Base-by-base conservation (phyloP, 2,113 vertebrate genomes). In the Erythrocercus mccallii region DNA sequence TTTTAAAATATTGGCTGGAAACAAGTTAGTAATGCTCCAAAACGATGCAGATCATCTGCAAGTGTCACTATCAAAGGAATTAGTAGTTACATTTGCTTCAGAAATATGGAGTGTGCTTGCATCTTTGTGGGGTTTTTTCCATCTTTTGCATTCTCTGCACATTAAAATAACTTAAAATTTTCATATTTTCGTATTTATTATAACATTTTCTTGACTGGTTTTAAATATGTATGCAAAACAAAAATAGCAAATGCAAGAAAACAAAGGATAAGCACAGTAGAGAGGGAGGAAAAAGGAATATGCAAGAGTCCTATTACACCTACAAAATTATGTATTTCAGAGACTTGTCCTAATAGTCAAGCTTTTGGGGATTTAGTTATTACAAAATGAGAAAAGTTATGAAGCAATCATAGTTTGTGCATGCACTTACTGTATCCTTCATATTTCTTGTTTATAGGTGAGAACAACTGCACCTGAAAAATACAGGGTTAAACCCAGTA, bases 401-500 rank as follows among this genome's bases (percentile, higher is more conserved):
- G 21, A 73, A 94, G 21, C 45, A 44, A 1, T 30, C 0, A 0
- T 18, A 33, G 31, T 40, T 76, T 58, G 9, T 54, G 21, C 20
- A 23, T 72, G 8, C 12, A 15, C 66, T 88, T 38, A 51, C 12
- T 78, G 8, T 68, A 15, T 44, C 11, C 21, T 90, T 72, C 38
- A 7, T 69, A 15, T 76, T 86, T 56, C 94, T 85, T 84, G 11
- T 95, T 40, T 48, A 58, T 96, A 99, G 99, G 99, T 99, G 28
- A 98, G 99, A 96, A 99, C 99, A 83, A 99, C 99, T 25, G 99
- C 99, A 38, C 99, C 99, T 31, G 99, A 99, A 94, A 99, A 99
- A 94, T 99, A 99, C 97, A 97, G 99, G 79, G 99, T 99, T 85
- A 99, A 99, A 95, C 99, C 99, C 54, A 99, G 99, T 89, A 99